Evolutionary conservation across 2,797 vertebrate species (phyloP).

Genomic region (Lophotriccus pileatus): DNA sequence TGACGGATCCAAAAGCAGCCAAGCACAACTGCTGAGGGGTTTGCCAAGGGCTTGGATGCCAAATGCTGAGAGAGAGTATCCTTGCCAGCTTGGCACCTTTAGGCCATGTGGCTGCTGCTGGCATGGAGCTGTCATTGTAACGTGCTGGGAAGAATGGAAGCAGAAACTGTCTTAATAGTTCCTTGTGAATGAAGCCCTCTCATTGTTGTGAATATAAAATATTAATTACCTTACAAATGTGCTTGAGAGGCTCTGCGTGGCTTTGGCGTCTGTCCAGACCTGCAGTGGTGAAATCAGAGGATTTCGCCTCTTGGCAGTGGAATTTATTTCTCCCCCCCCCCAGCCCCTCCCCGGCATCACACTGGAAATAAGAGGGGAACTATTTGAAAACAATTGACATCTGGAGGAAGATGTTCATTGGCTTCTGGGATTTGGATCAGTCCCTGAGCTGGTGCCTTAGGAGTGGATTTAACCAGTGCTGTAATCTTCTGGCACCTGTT

Average conservation of each 20-base stretch:
- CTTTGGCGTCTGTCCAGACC: conserved; percentile 16
- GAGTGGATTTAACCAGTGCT: conserved; percentile 25
- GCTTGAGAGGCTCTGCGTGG: background rate
- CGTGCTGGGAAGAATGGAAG: conserved; percentile 26
- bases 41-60: conserved; percentile 62
- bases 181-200: conserved; percentile 15
- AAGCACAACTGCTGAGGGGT: conserved; percentile 61
- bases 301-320: background rate
- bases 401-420: conserved; percentile 10
- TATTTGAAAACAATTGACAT: background rate
- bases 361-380: background rate
- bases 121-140: conserved; percentile 21
- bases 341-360: background rate
- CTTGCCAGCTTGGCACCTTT: conserved; percentile 72
- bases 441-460: background rate
- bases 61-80: conserved; percentile 53
- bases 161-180: conserved; percentile 49
- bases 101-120: conserved; percentile 57
- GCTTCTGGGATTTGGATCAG: conserved; percentile 12
- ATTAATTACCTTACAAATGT: conserved; percentile 44
- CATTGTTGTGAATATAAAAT: conserved; percentile 45
- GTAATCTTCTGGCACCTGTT: conserved; percentile 55
- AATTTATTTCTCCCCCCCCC: background rate
- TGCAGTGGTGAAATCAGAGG: background rate
- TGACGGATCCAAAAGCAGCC: conserved; percentile 64